phyloP scores from a whole-genome alignment of 2,888 invertebrate species.

The Ypsolopha scabrella region DNA sequence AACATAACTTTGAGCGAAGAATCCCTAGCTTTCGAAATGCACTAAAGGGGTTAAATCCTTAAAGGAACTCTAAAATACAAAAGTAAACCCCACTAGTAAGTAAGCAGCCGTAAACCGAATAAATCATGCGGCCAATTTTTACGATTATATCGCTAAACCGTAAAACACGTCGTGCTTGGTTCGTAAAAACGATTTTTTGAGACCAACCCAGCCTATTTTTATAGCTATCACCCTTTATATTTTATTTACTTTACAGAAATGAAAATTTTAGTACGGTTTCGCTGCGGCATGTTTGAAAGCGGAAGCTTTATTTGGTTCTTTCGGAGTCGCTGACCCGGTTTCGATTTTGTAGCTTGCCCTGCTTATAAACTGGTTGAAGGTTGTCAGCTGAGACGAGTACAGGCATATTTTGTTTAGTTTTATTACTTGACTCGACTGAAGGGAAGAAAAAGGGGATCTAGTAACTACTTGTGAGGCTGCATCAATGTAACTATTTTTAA shows the following conservation, averaged over 20 bases:
- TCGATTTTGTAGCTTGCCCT: too few relatives aligned
- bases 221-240: background rate
- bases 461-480: too few relatives aligned
- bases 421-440: too few relatives aligned
- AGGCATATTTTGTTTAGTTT: too few relatives aligned
- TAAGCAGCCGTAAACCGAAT: background rate
- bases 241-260: background rate
- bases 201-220: background rate
- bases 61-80: background rate
- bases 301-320: too few relatives aligned
- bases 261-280: background rate
- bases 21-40: background rate
- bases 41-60: background rate
- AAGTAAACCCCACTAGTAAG: background rate
- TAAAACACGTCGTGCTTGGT: background rate
- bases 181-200: background rate
- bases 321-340: too few relatives aligned
- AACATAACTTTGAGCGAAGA: background rate
- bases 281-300: too few relatives aligned
- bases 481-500: too few relatives aligned
- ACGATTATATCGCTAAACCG: background rate
- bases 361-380: too few relatives aligned
- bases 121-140: conserved; percentile 1
- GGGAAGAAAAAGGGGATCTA: too few relatives aligned
- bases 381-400: too few relatives aligned